Percentiles rank a stretch among this genome's conserved stretches.
These are phyloP conservation scores for Drosophila yooni DNA, from an alignment of 2,888 invertebrate species.

Conservation along the genomic window DNA sequence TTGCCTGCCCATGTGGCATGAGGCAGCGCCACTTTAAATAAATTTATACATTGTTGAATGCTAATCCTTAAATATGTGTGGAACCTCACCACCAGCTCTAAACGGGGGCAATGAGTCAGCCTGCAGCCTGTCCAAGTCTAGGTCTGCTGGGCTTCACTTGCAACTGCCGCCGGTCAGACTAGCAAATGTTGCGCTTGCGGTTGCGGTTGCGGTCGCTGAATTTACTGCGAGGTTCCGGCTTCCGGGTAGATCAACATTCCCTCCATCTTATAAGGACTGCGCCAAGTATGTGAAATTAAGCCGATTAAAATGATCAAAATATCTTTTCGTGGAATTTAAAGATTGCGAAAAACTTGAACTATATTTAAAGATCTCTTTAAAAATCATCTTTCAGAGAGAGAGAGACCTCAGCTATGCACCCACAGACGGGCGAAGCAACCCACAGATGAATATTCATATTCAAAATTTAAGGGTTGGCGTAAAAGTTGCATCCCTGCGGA, in stretches of 20 bases:
- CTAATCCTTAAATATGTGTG: conserved; percentile 60
- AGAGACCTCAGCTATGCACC: no score
- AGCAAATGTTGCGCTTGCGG: conserved; percentile 51
- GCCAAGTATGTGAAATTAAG: background rate
- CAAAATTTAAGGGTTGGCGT: no score
- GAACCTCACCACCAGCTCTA: background rate
- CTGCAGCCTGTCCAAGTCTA: background rate
- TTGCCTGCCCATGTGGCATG: conserved; percentile 9
- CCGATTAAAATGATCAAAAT: background rate
- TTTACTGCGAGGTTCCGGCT: background rate
- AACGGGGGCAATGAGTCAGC: conserved; percentile 49
- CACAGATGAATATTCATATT: no score
- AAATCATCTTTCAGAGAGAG: background rate
- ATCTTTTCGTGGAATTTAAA: background rate
- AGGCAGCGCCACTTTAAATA: conserved; percentile 61
- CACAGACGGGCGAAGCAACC: no score
- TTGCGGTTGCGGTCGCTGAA: conserved; percentile 52
- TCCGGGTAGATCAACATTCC: background rate
- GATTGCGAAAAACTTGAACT: background rate
- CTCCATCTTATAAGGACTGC: background rate
- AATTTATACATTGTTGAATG: conserved; percentile 65
- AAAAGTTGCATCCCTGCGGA: no score
- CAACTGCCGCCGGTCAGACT: conserved; percentile 21
- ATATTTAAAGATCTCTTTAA: background rate
- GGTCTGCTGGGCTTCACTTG: conserved; percentile 9